A percentile compares a stretch with the other conserved stretches of the same genome.
Evolutionary conservation across 2,888 invertebrate genomes (phyloP).

Genomic region (Drosophila kanekoi): DNA sequence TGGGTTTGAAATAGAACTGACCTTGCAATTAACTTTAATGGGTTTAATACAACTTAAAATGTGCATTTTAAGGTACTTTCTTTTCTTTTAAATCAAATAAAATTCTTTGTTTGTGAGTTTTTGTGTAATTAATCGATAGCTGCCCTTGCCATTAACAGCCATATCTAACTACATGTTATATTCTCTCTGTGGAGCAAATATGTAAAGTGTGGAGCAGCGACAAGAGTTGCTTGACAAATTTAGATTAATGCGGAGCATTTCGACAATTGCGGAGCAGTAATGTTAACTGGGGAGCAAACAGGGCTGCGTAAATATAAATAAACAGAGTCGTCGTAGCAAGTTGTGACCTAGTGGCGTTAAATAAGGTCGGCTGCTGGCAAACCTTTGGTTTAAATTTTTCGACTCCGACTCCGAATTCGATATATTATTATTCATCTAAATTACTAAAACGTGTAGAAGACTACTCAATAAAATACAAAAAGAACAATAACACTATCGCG

Average conservation of each 20-base stretch:
- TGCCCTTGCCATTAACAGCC: no score
- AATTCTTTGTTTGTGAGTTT: neutral
- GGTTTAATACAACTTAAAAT: neutral
- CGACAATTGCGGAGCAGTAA: neutral
- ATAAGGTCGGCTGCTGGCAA: slow-evolving; percentile 70
- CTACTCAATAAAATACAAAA: neutral
- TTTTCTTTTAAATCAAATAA: neutral
- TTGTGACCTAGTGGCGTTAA: slow-evolving; percentile 70
- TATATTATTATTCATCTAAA: slow-evolving; percentile 40
- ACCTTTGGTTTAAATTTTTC: slow-evolving; percentile 51
- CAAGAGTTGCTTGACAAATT: neutral
- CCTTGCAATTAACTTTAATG: no score
- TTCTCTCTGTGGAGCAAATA: slow-evolving; percentile 1
- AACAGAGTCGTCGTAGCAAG: slow-evolving; percentile 52
- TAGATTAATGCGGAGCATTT: neutral
- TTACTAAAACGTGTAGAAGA: slow-evolving; percentile 32
- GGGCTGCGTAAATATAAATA: slow-evolving; percentile 32
- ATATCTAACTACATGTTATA: neutral
- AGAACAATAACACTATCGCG: slow-evolving; percentile 1
- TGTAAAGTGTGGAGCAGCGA: slow-evolving; percentile 12
- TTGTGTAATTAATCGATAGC: neutral
- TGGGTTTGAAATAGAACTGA: no score
- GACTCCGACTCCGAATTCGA: slow-evolving; percentile 50
- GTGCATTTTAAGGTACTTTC: neutral
- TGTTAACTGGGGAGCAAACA: slow-evolving; percentile 7